A percentile compares a stretch with the other conserved stretches of the same genome.
Conservation (phyloP, 2,797 vertebrate genomes). For the Liparis tanakae region DNA sequence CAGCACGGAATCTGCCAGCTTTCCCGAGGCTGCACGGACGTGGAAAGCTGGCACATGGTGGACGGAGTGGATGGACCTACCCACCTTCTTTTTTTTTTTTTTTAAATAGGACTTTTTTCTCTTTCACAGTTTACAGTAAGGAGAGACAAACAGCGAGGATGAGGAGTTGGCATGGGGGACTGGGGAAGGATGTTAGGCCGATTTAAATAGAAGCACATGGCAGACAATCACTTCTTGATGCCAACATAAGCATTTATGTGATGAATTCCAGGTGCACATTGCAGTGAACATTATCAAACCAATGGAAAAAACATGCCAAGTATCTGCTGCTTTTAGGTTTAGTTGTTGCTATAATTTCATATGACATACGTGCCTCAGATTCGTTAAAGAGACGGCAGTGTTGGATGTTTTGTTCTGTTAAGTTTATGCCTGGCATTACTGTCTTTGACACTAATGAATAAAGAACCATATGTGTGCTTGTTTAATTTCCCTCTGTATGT, state of each 20-base stretch:
- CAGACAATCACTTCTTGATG: not conserved
- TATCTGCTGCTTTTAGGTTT: not conserved
- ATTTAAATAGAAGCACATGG: slow-evolving; percentile 8
- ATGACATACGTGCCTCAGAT: not conserved
- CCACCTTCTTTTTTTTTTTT: slow-evolving; percentile 22
- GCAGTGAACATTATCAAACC: not conserved
- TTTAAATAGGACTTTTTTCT: slow-evolving; percentile 17
- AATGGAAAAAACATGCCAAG: not conserved
- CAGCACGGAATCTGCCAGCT: slow-evolving; percentile 53
- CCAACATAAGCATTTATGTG: not conserved
- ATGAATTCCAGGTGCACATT: not conserved
- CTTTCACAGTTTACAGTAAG: slow-evolving; percentile 21
- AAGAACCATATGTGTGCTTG: not conserved
- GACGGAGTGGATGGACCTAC: slow-evolving; percentile 11
- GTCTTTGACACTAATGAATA: not conserved
- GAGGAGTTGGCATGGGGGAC: not conserved
- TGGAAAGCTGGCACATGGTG: slow-evolving; percentile 53
- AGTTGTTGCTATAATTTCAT: not conserved
- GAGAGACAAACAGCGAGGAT: not conserved
- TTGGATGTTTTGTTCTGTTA: not conserved
- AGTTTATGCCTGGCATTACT: not conserved
- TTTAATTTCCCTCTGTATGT: not conserved
- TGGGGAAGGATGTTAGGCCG: not conserved
- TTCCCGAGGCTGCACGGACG: slow-evolving; percentile 43
- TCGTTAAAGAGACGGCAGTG: not conserved